Evolutionary conservation across 53 echinoderm and acorn worm genomes (phyloP).

Genomic region (Actinopyga echinites): DNA sequence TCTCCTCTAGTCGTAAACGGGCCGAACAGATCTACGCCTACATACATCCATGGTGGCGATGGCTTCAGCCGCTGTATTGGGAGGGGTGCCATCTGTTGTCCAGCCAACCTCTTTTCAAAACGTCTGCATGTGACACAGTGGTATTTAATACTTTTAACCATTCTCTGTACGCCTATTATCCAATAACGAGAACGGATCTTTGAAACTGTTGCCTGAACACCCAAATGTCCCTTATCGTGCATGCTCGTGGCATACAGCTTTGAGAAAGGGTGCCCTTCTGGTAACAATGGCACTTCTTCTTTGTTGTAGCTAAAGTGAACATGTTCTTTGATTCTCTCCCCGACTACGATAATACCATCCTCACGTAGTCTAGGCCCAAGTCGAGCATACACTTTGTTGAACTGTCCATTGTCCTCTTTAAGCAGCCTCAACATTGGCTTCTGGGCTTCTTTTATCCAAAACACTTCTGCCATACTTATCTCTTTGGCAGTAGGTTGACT

Average conservation of each 20-base stretch:
- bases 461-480: conserved; percentile 21
- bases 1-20: conserved; percentile 46
- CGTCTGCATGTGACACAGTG: conserved; percentile 12
- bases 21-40: conserved; percentile 58
- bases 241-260: conserved; percentile 17
- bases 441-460: conserved; percentile 50
- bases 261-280: conserved; percentile 36
- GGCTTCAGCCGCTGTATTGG: conserved; percentile 36
- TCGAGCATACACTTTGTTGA: conserved; percentile 24
- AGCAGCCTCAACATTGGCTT: conserved; percentile 22
- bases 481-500: conserved; percentile 3
- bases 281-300: conserved; percentile 44
- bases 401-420: not conserved
- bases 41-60: conserved; percentile 55
- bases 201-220: conserved; percentile 36
- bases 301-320: conserved; percentile 48
- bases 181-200: conserved; percentile 40
- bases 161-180: conserved; percentile 31
- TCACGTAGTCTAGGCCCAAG: conserved; percentile 18
- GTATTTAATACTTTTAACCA: not conserved
- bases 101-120: not conserved
- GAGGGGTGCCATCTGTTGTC: conserved; percentile 1
- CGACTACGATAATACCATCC: conserved; percentile 53
- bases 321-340: conserved; percentile 30
- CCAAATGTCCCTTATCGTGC: conserved; percentile 40